A percentile compares a stretch with the other conserved stretches of the same genome.
These are phyloP conservation scores for Gobio gobio DNA, from an alignment of 2,113 vertebrate species.

Conservation along the genomic window DNA sequence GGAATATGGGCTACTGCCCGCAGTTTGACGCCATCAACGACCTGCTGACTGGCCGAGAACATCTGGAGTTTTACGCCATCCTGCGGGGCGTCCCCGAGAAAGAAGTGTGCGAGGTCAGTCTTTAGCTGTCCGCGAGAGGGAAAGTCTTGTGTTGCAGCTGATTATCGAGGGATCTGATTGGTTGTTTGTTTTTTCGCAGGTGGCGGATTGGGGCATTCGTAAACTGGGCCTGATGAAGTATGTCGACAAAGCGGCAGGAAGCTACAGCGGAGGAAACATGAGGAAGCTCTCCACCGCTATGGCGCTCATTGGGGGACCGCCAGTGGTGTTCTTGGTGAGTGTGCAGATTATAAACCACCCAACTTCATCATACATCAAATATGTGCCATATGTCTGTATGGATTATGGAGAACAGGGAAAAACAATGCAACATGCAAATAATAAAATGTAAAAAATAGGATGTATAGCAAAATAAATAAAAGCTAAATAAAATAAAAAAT, in stretches of 20 bases:
- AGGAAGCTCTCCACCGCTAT: slow-evolving; percentile 97
- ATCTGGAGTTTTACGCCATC: slow-evolving; percentile 96
- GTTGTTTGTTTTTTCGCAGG: slow-evolving; percentile 71
- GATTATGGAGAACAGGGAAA: neutral
- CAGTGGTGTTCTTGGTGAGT: slow-evolving; percentile 96
- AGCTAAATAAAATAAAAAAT: neutral
- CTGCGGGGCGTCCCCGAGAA: slow-evolving; percentile 94
- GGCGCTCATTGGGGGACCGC: slow-evolving; percentile 93
- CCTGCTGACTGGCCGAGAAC: slow-evolving; percentile 92
- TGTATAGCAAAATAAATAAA: neutral
- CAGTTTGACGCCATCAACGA: slow-evolving; percentile 98
- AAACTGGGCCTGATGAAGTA: slow-evolving; percentile 95
- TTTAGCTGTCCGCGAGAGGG: neutral
- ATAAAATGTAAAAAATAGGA: neutral
- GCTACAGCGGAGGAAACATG: slow-evolving; percentile 96
- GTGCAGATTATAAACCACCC: neutral
- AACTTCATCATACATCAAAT: neutral
- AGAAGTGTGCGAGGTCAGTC: slow-evolving; percentile 93
- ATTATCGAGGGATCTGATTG: neutral
- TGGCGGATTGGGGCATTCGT: slow-evolving; percentile 95
- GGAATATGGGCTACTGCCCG: slow-evolving; percentile 99
- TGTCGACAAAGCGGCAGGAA: slow-evolving; percentile 90
- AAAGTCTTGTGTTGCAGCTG: neutral
- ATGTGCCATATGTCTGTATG: neutral
- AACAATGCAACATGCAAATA: neutral